Conservation (phyloP, 2,888 invertebrate genomes). For the Macroteleia sp. region DNA sequence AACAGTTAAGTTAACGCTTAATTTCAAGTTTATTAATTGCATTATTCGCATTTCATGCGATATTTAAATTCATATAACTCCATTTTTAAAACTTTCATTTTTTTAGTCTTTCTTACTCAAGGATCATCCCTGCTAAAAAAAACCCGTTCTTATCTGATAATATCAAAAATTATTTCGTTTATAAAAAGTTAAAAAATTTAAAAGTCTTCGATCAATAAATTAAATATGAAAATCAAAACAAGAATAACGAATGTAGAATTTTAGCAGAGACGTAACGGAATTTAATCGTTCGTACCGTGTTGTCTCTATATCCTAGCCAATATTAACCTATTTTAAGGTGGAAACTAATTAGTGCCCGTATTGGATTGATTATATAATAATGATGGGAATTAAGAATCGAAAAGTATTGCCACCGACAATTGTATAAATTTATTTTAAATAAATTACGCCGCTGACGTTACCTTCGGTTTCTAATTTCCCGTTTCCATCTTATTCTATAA, state of each 20-base stretch:
- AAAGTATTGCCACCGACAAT: not conserved
- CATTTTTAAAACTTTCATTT: conserved; percentile 1
- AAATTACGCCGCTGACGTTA: not conserved
- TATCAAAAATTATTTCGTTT: conserved; percentile 9
- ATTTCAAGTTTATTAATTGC: conserved; percentile 19
- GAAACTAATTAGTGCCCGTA: conserved; percentile 51
- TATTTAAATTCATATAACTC: conserved; percentile 15
- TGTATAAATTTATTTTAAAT: conserved; percentile 10
- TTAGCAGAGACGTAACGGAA: conserved; percentile 54
- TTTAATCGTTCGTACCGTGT: conserved; percentile 64
- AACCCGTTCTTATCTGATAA: conserved; percentile 31
- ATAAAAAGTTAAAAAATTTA: not conserved
- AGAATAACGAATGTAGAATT: conserved; percentile 18
- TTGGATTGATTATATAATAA: conserved; percentile 41
- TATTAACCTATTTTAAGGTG: conserved; percentile 56
- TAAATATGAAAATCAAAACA: conserved; percentile 27
- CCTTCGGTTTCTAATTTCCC: conserved; percentile 1
- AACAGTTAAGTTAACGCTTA: conserved; percentile 39
- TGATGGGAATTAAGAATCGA: conserved; percentile 2
- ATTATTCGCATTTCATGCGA: conserved; percentile 4
- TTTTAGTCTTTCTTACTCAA: conserved; percentile 6
- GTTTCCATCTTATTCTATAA: conserved; percentile 21
- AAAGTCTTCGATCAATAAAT: conserved; percentile 40
- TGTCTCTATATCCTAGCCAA: conserved; percentile 57
- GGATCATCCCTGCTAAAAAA: conserved; percentile 49